Conservation (phyloP, 2,888 invertebrate species). For the Drosophila kuntzei region DNA sequence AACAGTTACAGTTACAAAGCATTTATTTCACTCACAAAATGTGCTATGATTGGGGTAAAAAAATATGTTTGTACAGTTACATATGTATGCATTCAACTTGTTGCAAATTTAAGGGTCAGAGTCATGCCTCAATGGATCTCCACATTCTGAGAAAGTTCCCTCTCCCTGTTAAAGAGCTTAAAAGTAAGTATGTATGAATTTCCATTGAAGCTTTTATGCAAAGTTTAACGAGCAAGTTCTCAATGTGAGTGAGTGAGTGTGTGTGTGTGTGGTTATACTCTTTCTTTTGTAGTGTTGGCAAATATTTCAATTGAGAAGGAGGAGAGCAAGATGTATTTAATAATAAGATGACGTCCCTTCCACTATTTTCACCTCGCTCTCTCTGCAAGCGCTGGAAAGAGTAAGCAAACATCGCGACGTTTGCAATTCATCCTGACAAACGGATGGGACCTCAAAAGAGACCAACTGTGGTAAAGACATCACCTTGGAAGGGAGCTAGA, state of each 20-base stretch:
- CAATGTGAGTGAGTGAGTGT: too few species aligned
- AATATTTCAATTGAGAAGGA: background rate
- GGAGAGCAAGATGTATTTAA: too few species aligned
- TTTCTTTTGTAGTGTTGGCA: slow-evolving; percentile 2
- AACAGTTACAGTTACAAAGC: slow-evolving; percentile 7
- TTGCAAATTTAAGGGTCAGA: slow-evolving; percentile 17
- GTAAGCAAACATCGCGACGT: too few species aligned
- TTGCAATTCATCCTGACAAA: too few species aligned
- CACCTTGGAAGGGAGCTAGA: background rate
- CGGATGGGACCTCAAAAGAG: too few species aligned
- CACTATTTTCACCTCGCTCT: too few species aligned
- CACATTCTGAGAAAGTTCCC: background rate
- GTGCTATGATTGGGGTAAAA: slow-evolving; percentile 5
- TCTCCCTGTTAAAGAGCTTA: background rate
- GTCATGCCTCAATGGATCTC: background rate
- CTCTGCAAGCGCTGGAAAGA: too few species aligned
- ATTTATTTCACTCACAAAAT: slow-evolving; percentile 14
- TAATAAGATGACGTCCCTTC: too few species aligned
- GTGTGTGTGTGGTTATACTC: background rate
- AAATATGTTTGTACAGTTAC: background rate
- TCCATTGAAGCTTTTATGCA: background rate
- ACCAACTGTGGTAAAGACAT: too few species aligned
- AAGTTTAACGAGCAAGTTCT: background rate
- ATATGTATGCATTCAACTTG: slow-evolving; percentile 9
- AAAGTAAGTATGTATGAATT: background rate